Evolutionary conservation across 1,140 invertebrate species (phyloP), one percentile per base, ranked within the genome.

Genomic region (Danaus melanippus): DNA sequence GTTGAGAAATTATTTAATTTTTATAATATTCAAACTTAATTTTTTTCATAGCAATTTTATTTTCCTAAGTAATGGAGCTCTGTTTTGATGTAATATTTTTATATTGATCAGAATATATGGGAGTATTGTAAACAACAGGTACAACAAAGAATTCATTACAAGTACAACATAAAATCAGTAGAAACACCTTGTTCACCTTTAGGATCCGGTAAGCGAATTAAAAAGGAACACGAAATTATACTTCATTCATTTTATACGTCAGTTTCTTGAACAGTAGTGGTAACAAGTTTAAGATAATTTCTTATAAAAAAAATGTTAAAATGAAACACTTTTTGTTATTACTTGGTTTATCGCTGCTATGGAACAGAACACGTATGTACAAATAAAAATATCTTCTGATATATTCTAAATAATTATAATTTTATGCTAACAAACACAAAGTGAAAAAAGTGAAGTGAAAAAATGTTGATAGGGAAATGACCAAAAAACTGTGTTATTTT

Each of bases 91-190:
- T 21, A 21, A 21, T 21, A 21, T 21, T 21, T 21, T 32, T 8
- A 32, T 32, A 57, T 71, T 66, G 66, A 71, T 57, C 6, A 32
- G 5, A 32, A 69, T 67, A 66, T 54, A 57, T 32, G 17, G 17
- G 2, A 21, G 58, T 71, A 76, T 74, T 75, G 78, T 66, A 64
- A 73, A 64, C 53, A 70, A 59, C 68, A 75, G 78, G 75, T 75
- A 56, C 62, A 64, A 66, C 58, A 45, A 59, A 71, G 68, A 32
- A 32, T 32, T 32, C 6, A 32, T 32, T 32, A 32, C 7, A 32
- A 12, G 39, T 50, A 50, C 17, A 50, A 10, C 21, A 32, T 32
- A 32, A 32, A 32, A 32, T 32, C 21, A 32, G 21, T 39, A 43
- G 47, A 46, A 49, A 32, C 47, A 54, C 58, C 17, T 32, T 32